phyloP scores from a whole-genome alignment of 1,140 invertebrate genomes.

The Papilio polyxenes region DNA sequence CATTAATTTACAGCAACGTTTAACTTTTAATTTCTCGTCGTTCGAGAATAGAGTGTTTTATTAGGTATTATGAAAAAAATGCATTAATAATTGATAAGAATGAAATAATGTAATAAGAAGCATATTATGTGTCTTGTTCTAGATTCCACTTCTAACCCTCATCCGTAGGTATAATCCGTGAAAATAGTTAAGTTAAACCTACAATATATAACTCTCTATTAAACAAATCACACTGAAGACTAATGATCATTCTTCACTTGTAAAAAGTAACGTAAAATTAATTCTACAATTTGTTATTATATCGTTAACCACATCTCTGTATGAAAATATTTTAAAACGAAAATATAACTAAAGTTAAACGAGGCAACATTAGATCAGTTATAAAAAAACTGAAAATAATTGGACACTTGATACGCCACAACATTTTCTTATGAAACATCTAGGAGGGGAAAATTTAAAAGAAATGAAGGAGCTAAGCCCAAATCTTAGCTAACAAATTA shows the following conservation, averaged over 20 bases:
- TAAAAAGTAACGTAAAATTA: neutral
- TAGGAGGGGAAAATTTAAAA: neutral
- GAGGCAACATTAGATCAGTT: slow-evolving; percentile 2
- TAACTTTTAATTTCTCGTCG: neutral
- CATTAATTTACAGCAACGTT: neutral
- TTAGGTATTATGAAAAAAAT: neutral
- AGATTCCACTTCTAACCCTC: no score
- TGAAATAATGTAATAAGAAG: no score
- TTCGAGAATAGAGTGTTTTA: neutral
- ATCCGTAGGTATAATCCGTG: no score
- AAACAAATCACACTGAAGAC: no score
- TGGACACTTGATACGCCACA: slow-evolving; percentile 14
- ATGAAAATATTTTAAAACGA: neutral
- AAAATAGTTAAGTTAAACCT: no score
- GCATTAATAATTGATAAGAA: no score
- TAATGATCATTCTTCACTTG: no score
- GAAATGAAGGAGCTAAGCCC: neutral
- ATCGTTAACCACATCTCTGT: neutral
- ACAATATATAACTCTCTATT: no score
- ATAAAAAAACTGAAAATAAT: slow-evolving; percentile 17
- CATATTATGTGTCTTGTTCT: no score
- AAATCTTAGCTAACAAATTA: neutral
- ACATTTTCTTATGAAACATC: slow-evolving; percentile 14
- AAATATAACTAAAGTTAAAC: neutral
- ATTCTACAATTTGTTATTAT: neutral